Conservation (phyloP, 2,888 invertebrate species). For the Imbricaverruca yamaguchii region DNA sequence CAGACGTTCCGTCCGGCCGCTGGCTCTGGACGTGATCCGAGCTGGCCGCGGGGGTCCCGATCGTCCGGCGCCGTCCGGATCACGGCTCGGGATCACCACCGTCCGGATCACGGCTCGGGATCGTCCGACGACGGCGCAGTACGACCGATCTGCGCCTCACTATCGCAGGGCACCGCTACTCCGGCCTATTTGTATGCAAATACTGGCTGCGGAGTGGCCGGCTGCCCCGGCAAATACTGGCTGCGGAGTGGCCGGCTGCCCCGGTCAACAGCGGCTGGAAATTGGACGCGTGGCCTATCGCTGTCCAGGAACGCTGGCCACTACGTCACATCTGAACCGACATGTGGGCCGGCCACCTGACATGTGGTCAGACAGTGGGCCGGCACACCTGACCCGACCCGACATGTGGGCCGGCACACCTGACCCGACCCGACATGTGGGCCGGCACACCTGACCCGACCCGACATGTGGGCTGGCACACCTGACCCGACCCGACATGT, state of each 20-base stretch:
- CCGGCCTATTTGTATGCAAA: conserved; percentile 19
- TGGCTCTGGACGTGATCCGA: no score
- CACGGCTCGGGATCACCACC: no score
- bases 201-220: not conserved
- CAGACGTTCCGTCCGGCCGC: no score
- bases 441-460: no score
- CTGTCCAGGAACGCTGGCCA: not conserved
- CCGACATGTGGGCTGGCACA: no score
- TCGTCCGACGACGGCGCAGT: no score
- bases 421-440: not conserved
- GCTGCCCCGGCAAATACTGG: not conserved
- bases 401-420: not conserved
- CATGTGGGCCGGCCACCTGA: not conserved
- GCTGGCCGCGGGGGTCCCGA: no score
- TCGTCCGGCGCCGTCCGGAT: no score
- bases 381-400: not conserved
- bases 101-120: no score
- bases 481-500: no score
- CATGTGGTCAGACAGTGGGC: no score
- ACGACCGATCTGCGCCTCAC: no score
- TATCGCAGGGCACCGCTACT: not conserved
- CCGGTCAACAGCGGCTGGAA: not conserved
- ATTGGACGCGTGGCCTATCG: not conserved
- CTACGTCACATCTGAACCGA: not conserved
- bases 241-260: not conserved